These are phyloP conservation scores for Muscicapa adusta DNA, from an alignment of 2,113 vertebrate species.

Conservation along the genomic window DNA sequence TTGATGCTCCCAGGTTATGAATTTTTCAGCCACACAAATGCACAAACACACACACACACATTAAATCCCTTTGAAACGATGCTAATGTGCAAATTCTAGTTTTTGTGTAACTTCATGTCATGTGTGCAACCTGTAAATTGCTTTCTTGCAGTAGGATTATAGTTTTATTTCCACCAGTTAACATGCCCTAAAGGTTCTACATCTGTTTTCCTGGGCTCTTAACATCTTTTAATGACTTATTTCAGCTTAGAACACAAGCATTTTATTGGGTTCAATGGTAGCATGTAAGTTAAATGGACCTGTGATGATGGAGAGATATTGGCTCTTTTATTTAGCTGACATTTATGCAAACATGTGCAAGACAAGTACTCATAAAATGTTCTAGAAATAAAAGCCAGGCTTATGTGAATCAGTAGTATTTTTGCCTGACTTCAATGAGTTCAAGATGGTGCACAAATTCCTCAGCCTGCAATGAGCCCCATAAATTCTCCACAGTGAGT, in stretches of 20 bases:
- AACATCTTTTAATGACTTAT: slow-evolving; percentile 33
- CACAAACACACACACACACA: not conserved
- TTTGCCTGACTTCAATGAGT: not conserved
- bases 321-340: not conserved
- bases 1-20: not conserved
- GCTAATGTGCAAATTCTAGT: not conserved
- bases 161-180: slow-evolving; percentile 5
- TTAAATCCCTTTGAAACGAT: not conserved
- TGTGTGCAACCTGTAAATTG: not conserved
- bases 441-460: not conserved
- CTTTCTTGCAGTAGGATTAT: not conserved
- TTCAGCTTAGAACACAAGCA: not conserved
- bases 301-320: not conserved
- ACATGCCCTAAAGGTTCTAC: not conserved
- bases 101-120: not conserved
- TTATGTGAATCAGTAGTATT: not conserved
- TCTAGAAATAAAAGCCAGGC: not conserved
- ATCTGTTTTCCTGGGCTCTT: slow-evolving; percentile 43
- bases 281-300: not conserved
- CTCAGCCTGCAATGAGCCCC: not conserved
- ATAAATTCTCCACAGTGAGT: not conserved
- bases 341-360: not conserved
- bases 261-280: not conserved
- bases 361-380: not conserved
- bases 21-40: not conserved